Percentiles rank a stretch among this genome's conserved stretches.
These are phyloP conservation scores for Sphaeramia orbicularis DNA, from an alignment of 2,797 vertebrate genomes.

Conservation along the genomic window DNA sequence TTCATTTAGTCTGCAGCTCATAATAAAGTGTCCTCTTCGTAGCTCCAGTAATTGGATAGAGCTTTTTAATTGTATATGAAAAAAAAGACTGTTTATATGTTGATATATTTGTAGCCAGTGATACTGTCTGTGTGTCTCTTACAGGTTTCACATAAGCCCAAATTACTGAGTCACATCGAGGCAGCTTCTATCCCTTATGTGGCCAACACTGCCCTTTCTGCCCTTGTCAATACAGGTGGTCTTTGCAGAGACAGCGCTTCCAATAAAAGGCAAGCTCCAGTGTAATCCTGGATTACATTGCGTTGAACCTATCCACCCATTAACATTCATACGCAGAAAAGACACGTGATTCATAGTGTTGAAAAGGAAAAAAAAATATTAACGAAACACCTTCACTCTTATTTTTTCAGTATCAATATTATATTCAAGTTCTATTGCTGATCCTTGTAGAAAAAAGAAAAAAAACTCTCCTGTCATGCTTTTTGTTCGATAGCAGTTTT, in stretches of 20 bases:
- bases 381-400: no score
- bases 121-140: conserved; percentile 24
- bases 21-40: conserved; percentile 15
- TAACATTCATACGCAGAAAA: conserved; percentile 1
- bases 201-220: conserved; percentile 90
- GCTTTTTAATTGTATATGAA: conserved; percentile 8
- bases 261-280: conserved; percentile 87
- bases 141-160: conserved; percentile 92
- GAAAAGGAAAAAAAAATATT: background rate
- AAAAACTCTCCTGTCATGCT: conserved; percentile 4
- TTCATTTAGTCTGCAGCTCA: conserved; percentile 37
- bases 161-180: conserved; percentile 87
- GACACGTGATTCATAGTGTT: background rate
- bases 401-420: no score
- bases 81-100: conserved; percentile 3
- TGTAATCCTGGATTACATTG: conserved; percentile 69
- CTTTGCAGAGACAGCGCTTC: conserved; percentile 85
- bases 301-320: conserved; percentile 57
- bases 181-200: conserved; percentile 94
- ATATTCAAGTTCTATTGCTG: no score
- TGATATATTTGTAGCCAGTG: conserved; percentile 16
- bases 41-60: conserved; percentile 11
- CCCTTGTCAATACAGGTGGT: conserved; percentile 88
- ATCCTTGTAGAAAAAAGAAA: background rate
- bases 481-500: background rate